These are phyloP conservation scores for Phragmatobia fuliginosa DNA, from an alignment of 2,888 invertebrate genomes.

Conservation along the genomic window DNA sequence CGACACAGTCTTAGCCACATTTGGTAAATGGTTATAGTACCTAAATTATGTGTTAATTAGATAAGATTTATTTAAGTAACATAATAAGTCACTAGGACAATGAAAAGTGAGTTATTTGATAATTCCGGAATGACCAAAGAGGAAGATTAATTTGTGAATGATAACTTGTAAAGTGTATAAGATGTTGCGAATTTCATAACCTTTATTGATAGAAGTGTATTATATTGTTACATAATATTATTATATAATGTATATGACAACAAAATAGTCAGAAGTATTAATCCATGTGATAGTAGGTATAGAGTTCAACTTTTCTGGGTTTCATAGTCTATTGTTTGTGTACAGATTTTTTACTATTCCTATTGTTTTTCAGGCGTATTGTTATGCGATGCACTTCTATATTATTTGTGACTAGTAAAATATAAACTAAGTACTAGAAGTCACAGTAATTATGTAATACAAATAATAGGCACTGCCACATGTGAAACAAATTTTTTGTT, in stretches of 20 bases:
- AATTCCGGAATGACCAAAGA: conserved; percentile 79
- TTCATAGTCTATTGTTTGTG: conserved; percentile 29
- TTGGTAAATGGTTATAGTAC: conserved; percentile 36
- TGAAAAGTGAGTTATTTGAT: conserved; percentile 39
- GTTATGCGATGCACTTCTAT: conserved; percentile 17
- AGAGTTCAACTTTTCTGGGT: conserved; percentile 51
- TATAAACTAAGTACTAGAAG: conserved; percentile 27
- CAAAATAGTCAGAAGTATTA: conserved; percentile 78
- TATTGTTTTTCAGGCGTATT: conserved; percentile 17
- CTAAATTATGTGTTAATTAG: conserved; percentile 33
- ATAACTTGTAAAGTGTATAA: conserved; percentile 58
- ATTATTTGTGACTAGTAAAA: conserved; percentile 27
- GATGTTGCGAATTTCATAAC: conserved; percentile 77
- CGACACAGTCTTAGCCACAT: conserved; percentile 23
- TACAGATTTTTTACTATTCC: conserved; percentile 20
- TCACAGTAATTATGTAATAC: conserved; percentile 34
- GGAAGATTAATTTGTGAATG: conserved; percentile 61
- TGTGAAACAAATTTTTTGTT: conserved; percentile 26
- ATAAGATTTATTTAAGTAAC: conserved; percentile 37
- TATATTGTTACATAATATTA: conserved; percentile 58
- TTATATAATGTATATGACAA: conserved; percentile 63
- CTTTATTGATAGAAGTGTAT: conserved; percentile 62
- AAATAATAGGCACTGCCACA: conserved; percentile 68
- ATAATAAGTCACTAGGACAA: conserved; percentile 36
- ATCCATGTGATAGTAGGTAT: conserved; percentile 84